Percentiles rank a stretch among this genome's conserved stretches.
These are phyloP conservation scores for Origma solitaria DNA, from an alignment of 2,113 vertebrate species.

Conservation along the genomic window DNA sequence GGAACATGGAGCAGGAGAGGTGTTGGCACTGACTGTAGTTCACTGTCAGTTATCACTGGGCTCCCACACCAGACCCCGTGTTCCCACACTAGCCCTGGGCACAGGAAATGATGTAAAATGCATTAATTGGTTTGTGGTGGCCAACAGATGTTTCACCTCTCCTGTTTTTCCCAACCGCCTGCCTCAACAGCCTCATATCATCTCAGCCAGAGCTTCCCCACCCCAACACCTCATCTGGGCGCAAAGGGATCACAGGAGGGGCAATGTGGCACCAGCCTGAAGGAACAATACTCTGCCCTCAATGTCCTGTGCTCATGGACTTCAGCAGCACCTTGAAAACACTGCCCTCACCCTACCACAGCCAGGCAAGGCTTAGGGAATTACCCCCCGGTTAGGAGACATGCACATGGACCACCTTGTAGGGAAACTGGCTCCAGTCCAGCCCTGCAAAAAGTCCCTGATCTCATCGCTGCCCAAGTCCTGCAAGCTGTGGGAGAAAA, in stretches of 20 bases:
- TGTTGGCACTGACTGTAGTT: background rate
- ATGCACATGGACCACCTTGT: background rate
- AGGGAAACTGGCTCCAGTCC: background rate
- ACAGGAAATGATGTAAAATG: background rate
- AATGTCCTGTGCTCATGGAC: background rate
- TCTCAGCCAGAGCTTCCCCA: background rate
- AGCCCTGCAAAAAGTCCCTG: background rate
- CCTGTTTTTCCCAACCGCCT: background rate
- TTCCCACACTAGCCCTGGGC: background rate
- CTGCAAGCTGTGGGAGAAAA: background rate
- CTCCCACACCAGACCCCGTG: background rate
- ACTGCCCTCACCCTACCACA: background rate
- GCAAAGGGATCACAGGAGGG: background rate
- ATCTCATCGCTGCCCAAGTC: fast-evolving
- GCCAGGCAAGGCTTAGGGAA: background rate
- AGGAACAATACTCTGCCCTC: fast-evolving
- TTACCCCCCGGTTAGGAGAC: background rate
- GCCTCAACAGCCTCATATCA: background rate
- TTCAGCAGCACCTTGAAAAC: background rate
- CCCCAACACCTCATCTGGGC: background rate
- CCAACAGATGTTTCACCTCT: background rate
- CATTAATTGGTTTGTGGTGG: background rate
- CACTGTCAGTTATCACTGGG: background rate
- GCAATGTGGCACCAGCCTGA: background rate
- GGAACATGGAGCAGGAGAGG: background rate